Conservation (phyloP, 1,140 invertebrate species). For the Ditylenchus dipsaci region DNA sequence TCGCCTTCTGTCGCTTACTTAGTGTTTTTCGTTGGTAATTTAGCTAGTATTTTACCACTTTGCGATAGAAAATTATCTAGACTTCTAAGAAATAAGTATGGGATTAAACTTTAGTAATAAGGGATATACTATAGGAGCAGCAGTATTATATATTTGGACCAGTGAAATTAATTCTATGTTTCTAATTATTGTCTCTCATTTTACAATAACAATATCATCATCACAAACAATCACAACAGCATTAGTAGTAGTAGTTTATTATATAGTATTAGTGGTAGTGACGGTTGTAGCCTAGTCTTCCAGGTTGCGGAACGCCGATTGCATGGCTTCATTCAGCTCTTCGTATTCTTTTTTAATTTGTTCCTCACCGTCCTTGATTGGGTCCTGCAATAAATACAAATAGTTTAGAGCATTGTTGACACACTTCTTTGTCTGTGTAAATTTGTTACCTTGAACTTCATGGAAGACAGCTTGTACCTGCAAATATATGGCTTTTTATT, state of each 20-base stretch:
- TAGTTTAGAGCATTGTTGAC: background rate
- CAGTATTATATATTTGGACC: background rate
- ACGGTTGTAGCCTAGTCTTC: constrained; percentile 17
- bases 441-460: constrained; percentile 91
- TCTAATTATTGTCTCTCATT: background rate
- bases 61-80: too few relatives aligned
- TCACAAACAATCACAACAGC: too few relatives aligned
- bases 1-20: too few relatives aligned
- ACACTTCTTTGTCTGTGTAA: background rate
- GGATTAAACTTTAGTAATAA: too few relatives aligned
- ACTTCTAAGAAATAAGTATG: too few relatives aligned
- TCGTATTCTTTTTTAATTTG: constrained; percentile 96
- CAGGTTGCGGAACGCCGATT: constrained; percentile 63
- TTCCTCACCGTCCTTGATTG: constrained; percentile 89
- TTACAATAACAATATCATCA: background rate
- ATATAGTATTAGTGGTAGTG: constrained; percentile 4
- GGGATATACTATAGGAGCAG: background rate
- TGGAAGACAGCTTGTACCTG: constrained; percentile 86
- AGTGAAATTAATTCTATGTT: background rate
- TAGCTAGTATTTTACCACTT: too few relatives aligned
- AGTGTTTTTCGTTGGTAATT: too few relatives aligned
- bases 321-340: constrained; percentile 86
- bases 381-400: constrained; percentile 73
- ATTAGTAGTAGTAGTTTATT: too few relatives aligned
- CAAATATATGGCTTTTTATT: background rate